Base-by-base conservation (phyloP, 2,888 invertebrate genomes). In the Gortyna flavago region DNA sequence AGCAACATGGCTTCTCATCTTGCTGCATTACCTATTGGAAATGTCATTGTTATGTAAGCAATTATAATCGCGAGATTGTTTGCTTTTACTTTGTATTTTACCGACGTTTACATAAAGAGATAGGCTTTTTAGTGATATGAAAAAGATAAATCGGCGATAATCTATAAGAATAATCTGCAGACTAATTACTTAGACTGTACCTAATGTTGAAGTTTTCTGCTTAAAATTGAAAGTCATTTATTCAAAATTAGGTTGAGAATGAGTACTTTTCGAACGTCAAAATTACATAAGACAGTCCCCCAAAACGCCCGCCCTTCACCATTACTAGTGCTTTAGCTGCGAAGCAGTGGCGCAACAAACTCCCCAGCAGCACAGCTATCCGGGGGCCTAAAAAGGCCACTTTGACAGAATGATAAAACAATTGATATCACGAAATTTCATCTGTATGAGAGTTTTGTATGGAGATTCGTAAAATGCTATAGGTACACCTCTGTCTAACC, bases 1-100 rank as follows among this genome's bases (percentile, higher is more conserved):
- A 67, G 25, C 16, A 29, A 82, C n/a, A 59, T 80, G 64, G 41
- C 57, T 51, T 35, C 67, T 62, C 41, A 32, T 57, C 16, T 82
- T 13, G 51, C 29, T 29, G 61, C 35, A n/a, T 35, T 25, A 57
- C 54, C 25, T 51, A n/a, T 35, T 57, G 9, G 5, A 54, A 29
- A 29, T 35, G 16, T 38, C n/a, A 21, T 38, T 35, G 16, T 38
- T 32, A 21, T 38, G 9, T 72, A 32, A 38, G 29, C n/a, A 79
- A 65, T n/a, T n/a, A n/a, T 41, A 51, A 75, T 66, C 25, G 51
- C 41, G 21, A 35, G 7, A 62, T 44, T 44, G 51, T 62, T 67
- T 75, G 32, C 25, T 44, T 29, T 44, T 41, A 4, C 11, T 51
- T 66, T 82, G 16, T 21, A 61, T 75, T 75, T 54, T 82, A 35